Percentiles rank a stretch among this genome's conserved stretches.
Evolutionary conservation across 2,113 vertebrate genomes (phyloP).

Genomic region (Cyrtonyx montezumae): DNA sequence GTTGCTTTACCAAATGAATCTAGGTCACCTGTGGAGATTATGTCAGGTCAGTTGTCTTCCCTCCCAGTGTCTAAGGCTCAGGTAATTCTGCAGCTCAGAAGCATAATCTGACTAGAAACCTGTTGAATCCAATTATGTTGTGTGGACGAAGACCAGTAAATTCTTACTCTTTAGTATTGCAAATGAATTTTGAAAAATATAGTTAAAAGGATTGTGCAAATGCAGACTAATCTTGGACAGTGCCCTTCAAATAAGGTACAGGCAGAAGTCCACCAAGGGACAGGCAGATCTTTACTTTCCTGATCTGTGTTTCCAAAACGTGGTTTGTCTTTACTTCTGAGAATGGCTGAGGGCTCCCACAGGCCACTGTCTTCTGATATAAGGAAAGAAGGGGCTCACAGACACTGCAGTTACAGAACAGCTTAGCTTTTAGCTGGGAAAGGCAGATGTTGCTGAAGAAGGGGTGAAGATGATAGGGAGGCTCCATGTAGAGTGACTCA

Average conservation of each 20-base stretch:
- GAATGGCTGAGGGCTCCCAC: background rate
- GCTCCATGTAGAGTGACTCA: rapidly evolving
- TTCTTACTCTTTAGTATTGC: background rate
- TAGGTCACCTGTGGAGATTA: background rate
- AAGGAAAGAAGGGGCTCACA: background rate
- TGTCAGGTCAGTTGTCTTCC: background rate
- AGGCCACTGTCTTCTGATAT: background rate
- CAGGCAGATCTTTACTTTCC: background rate
- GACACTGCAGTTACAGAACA: background rate
- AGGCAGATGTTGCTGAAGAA: background rate
- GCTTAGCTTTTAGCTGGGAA: background rate
- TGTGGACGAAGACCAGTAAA: background rate
- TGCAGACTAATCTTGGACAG: background rate
- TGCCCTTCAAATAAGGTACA: background rate
- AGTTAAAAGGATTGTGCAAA: background rate
- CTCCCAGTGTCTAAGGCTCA: background rate
- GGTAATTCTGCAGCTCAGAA: background rate
- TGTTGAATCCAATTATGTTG: background rate
- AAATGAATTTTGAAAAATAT: background rate
- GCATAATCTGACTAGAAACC: background rate
- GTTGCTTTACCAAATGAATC: background rate
- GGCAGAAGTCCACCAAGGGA: background rate
- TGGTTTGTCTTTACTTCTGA: background rate
- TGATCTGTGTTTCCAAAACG: background rate
- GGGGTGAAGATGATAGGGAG: background rate